Percentiles rank a stretch among this genome's conserved stretches.
Conservation (phyloP, 2,113 vertebrate species). For the Upupa epops region DNA sequence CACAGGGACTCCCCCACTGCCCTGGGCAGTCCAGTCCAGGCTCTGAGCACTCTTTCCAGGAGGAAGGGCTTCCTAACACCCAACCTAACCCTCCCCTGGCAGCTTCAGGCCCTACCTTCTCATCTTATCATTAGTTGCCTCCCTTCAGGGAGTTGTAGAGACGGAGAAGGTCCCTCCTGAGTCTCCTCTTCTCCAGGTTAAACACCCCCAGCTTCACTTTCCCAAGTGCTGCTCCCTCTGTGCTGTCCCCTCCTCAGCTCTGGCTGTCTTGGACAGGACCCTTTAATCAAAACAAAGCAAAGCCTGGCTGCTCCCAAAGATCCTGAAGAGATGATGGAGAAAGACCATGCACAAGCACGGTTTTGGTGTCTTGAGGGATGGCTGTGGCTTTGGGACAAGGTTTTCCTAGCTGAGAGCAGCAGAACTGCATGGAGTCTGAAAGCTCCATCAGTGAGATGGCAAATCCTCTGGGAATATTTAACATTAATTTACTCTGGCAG, state of each 20-base stretch:
- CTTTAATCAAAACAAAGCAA: background rate
- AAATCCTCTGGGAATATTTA: background rate
- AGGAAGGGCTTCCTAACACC: too few species aligned
- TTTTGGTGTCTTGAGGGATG: background rate
- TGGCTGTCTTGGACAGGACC: too few species aligned
- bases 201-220: accelerated
- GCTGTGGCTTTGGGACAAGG: background rate
- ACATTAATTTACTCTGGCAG: background rate
- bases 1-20: too few species aligned
- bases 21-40: too few species aligned
- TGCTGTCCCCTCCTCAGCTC: background rate
- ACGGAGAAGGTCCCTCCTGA: too few species aligned
- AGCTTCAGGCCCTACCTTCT: too few species aligned
- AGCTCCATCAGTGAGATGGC: background rate
- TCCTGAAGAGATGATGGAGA: background rate
- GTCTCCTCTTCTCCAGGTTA: too few species aligned
- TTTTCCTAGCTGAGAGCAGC: background rate
- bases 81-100: too few species aligned
- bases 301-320: background rate
- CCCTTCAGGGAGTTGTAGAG: too few species aligned
- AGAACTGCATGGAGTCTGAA: background rate
- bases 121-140: too few species aligned
- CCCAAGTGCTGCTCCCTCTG: background rate
- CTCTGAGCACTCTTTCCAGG: too few species aligned
- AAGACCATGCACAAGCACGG: background rate